Evolutionary conservation across 1,140 invertebrate species (phyloP).

Genomic region (Drosophila willistoni): DNA sequence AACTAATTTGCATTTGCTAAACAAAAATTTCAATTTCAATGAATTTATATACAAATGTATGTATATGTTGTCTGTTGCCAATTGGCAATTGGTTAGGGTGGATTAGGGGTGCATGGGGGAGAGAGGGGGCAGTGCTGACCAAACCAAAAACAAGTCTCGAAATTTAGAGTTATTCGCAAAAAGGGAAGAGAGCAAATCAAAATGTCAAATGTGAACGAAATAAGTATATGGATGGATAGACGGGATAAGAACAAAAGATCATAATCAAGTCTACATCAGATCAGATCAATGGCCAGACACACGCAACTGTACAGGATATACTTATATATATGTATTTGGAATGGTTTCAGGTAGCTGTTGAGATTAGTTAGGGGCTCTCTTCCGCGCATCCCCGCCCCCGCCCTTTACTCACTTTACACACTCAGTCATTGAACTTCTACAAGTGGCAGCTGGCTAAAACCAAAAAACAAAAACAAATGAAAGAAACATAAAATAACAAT

Average conservation of each 20-base stretch:
- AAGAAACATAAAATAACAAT: conserved; percentile 15
- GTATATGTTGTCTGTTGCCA: conserved; percentile 5
- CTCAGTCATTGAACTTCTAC: conserved; percentile 32
- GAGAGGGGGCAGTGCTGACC: background rate
- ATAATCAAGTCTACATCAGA: conserved; percentile 47
- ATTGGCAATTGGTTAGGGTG: background rate
- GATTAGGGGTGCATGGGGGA: background rate
- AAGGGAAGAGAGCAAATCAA: conserved; percentile 15
- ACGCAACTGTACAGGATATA: conserved; percentile 24
- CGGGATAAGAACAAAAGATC: conserved; percentile 20
- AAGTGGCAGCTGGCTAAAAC: conserved; percentile 23
- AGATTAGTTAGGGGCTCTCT: conserved; percentile 25
- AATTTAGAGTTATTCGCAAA: conserved; percentile 19
- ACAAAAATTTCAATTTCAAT: conserved; percentile 22
- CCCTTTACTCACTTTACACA: background rate
- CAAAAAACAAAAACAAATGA: conserved; percentile 4
- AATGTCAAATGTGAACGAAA: conserved; percentile 62
- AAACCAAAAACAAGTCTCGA: conserved; percentile 11
- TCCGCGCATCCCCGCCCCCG: too few relatives aligned
- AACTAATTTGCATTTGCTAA: conserved; percentile 61
- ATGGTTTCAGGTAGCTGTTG: background rate
- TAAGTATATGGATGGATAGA: conserved; percentile 4
- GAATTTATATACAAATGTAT: background rate
- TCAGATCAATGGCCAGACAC: too few relatives aligned
- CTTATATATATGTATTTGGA: too few relatives aligned